A percentile compares a stretch with the other conserved stretches of the same genome.
Evolutionary conservation across 2,888 invertebrate species (phyloP).

Genomic region (Camptogramma bilineatum): DNA sequence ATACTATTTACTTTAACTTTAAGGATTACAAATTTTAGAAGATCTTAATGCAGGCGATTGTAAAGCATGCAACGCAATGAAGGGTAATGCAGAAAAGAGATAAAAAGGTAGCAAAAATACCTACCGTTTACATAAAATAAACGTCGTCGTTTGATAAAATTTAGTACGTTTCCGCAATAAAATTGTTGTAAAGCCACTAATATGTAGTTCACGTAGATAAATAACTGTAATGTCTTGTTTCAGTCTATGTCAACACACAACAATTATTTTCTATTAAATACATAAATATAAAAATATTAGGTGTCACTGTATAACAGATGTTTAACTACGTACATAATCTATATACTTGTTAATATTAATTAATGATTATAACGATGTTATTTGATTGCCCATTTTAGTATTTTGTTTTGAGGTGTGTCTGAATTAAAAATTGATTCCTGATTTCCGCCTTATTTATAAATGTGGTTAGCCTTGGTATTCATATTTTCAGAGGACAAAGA

Average conservation of each 20-base stretch:
- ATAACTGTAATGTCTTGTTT: neutral
- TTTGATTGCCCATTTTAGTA: slow-evolving; percentile 60
- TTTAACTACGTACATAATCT: slow-evolving; percentile 82
- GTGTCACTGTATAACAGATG: slow-evolving; percentile 85
- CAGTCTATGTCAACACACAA: slow-evolving; percentile 54
- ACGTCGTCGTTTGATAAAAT: neutral
- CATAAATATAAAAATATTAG: slow-evolving; percentile 73
- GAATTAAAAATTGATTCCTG: slow-evolving; percentile 1
- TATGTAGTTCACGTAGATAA: slow-evolving; percentile 2
- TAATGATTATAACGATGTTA: slow-evolving; percentile 81
- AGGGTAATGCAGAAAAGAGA: too few species aligned
- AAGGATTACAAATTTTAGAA: too few species aligned
- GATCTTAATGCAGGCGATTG: too few species aligned
- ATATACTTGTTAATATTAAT: slow-evolving; percentile 83
- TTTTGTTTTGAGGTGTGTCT: slow-evolving; percentile 33
- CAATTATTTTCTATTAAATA: slow-evolving; percentile 67
- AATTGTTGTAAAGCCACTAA: slow-evolving; percentile 23
- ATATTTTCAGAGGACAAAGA: slow-evolving; percentile 4
- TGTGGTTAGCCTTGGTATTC: neutral
- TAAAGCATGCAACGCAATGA: too few species aligned
- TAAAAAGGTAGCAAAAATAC: too few species aligned
- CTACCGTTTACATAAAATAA: neutral
- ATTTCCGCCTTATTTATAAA: slow-evolving; percentile 1
- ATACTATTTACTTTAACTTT: too few species aligned
- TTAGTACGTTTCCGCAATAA: slow-evolving; percentile 15